These are phyloP conservation scores for Hippocampus kuda DNA, from an alignment of 2,797 vertebrate genomes.

Conservation along the genomic window DNA sequence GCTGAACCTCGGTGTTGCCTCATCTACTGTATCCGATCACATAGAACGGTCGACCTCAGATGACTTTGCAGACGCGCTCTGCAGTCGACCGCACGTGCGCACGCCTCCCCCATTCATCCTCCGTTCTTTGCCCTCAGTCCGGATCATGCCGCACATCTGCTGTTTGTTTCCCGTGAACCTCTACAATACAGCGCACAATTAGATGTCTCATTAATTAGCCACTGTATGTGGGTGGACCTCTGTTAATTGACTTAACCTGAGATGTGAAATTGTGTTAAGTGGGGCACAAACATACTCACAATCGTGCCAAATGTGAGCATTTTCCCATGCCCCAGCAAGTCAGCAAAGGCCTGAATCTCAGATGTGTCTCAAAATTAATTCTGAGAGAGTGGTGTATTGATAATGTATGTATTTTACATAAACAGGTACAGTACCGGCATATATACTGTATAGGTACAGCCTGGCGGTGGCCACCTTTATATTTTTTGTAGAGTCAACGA, in stretches of 20 bases:
- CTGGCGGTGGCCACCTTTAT: no score
- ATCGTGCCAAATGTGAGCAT: no score
- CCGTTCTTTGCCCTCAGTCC: conserved; percentile 40
- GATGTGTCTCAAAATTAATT: no score
- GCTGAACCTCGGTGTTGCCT: conserved; percentile 39
- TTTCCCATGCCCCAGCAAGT: no score
- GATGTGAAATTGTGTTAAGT: conserved; percentile 3
- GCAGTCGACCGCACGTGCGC: conserved; percentile 56
- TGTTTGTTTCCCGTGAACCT: conserved; percentile 30
- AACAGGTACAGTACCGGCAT: no score
- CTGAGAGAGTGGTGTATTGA: no score
- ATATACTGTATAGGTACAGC: no score
- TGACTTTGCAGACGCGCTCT: conserved; percentile 67
- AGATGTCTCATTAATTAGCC: not conserved
- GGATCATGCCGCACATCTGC: conserved; percentile 47
- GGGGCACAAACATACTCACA: no score
- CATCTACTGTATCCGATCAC: conserved; percentile 44
- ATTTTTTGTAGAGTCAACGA: no score
- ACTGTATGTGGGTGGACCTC: not conserved
- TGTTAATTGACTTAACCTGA: conserved; percentile 7
- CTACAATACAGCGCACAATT: conserved; percentile 16
- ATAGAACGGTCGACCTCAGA: conserved; percentile 59
- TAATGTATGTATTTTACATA: no score
- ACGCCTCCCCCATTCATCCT: conserved; percentile 38
- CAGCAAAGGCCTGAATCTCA: no score